Base-by-base conservation (phyloP, 2,113 vertebrate genomes). In the Gila orcuttii region DNA sequence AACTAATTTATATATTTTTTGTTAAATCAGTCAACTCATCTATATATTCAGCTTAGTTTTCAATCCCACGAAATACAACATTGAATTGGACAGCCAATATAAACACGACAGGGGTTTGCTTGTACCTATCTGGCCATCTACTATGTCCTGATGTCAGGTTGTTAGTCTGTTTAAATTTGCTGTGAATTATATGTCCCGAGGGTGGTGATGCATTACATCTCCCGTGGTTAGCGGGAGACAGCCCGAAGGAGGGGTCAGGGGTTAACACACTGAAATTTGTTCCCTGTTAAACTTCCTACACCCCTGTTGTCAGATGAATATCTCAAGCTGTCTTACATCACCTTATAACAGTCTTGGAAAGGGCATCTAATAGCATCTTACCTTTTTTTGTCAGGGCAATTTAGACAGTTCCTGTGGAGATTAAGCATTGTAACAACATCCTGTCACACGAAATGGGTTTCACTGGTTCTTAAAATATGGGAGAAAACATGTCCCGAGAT, bases 221-320 rank as follows among this genome's bases (percentile, higher is more conserved):
- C 82, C 39, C 25, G 21, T 36, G n/a, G 77, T 71, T 55, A 68
- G 36, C 21, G 23, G 4, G 60, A 82, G 57, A 39, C 25, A 76
- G 66, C 23, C 66, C 62, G 84, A 73, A 17, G 60, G 52, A 83
- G 6, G 31, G 78, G 75, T 15, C 36, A 11, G 36, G 59, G 76
- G 81, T 84, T 82, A 82, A 77, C 17, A 5, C 17, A 17, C 23
- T 60, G 74, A 77, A 80, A 84, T 87, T 64, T 68, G 79, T 64
- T 77, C 25, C 45, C 17, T 62, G 75, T 23, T 57, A 60, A 79
- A 64, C 55, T 39, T 66, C 57, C 71, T 75, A 59, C 52, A 75
- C 52, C 25, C 50, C 36, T 23, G n/a, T 77, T 74, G 52, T 52
- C 62, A 75, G 75, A 42, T 45, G 6, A 64, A 82, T 64, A 76